Evolutionary conservation across 2,113 vertebrate genomes (phyloP).

Genomic region (Macrotus californicus): DNA sequence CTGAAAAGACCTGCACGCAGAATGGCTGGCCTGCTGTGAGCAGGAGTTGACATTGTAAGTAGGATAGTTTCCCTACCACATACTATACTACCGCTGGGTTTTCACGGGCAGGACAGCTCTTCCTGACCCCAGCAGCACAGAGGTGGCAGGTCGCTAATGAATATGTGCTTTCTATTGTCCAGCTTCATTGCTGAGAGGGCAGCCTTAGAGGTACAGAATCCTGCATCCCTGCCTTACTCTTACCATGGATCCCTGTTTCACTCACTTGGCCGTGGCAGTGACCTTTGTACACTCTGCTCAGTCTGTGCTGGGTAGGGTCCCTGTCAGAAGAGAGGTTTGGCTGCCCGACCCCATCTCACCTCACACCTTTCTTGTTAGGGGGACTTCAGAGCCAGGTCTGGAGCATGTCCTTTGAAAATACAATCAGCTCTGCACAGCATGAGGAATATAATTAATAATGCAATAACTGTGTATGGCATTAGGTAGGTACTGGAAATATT

Average conservation of each 20-base stretch:
- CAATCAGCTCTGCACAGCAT: background rate
- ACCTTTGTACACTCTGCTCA: background rate
- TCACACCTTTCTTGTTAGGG: background rate
- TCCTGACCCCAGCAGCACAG: conserved; percentile 15
- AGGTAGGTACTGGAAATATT: background rate
- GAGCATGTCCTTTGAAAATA: background rate
- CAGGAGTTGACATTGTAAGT: background rate
- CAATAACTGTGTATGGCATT: background rate
- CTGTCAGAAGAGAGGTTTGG: background rate
- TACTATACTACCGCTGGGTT: background rate
- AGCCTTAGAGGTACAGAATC: background rate
- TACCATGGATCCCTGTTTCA: background rate
- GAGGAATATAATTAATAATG: background rate
- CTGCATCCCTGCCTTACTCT: background rate
- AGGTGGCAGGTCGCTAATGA: background rate
- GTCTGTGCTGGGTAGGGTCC: background rate
- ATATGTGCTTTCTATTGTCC: background rate
- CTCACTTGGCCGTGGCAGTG: background rate
- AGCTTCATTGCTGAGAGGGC: background rate
- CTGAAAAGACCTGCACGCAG: conserved; percentile 20
- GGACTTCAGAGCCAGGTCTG: background rate
- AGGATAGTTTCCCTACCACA: background rate
- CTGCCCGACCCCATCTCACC: background rate
- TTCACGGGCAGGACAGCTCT: background rate
- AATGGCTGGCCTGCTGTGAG: conserved; percentile 44